Base-by-base conservation (phyloP, 2,888 invertebrate genomes). In the Apamea anceps region DNA sequence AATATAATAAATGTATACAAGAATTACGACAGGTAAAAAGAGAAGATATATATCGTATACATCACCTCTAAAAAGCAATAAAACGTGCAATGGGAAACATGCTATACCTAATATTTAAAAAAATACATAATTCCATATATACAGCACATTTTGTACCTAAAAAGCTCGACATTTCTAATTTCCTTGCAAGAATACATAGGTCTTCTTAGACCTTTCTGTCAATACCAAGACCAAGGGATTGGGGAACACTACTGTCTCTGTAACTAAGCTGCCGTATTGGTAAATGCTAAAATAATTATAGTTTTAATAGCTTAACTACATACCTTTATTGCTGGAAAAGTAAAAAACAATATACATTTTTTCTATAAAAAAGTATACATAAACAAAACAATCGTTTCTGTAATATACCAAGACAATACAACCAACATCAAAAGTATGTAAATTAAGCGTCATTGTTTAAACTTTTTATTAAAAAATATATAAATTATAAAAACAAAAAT, bases 221-320 rank as follows among this genome's bases (percentile, higher is more conserved):
- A 79, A 67, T 75, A 83, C 78, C 84, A 92, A 93, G 90, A 92
- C 93, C 91, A 90, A 89, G 88, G 92, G 92, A 89, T 85, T 89
- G 80, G 88, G 93, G 93, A 89, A 84, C 86, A 90, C 95, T 96
- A 95, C 93, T 84, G 80, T 91, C 89, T 91, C 87, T 90, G 91
- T 82, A 91, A 92, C 94, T 94, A 96, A 95, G 96, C 96, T 96
- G 96, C 96, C 96, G 95, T 96, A 95, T 97, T 97, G 97, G 97
- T 97, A 97, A 97, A 97, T 97, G 97, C 96, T 96, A 96, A 94
- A 92, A 91, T 93, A 92, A 93, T 94, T 93, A 91, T 75, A 68
- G 91, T 87, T 91, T 94, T 95, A 92, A 84, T 87, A 87, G 93
- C 94, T 94, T 92, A 93, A 93, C 87, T 90, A 95, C 96, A 94